Evolutionary conservation across 92 coral and sea anemone genomes (phyloP), one percentile per base, ranked within the genome.

Genomic region (Porites cylindrica): DNA sequence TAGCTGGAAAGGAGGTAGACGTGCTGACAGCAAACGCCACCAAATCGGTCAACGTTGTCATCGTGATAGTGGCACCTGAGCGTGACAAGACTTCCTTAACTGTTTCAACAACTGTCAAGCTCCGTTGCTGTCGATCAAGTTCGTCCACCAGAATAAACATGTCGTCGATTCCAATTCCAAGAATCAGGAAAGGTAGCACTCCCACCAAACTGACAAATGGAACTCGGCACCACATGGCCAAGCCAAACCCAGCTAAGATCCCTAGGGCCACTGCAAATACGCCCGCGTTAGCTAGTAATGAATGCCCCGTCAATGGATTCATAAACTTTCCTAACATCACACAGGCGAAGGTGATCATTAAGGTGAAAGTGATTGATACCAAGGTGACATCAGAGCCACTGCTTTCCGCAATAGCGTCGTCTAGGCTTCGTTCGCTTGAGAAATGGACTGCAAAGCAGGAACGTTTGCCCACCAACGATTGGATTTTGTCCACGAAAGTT

Each of bases 101-200:
- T 7, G 96, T 93, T 12, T 96, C 87, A 13, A 32, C 75, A 6
- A 94, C 94, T 43, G 94, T 72, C 64, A 90, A 11, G 53, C 82
- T 66, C 67, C 61, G 64, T 6, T 82, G 76, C 72, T 93, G 87
- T 50, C 89, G 89, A 66, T 93, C 96, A 54, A 93, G 89, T 23
- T 93, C 89, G 64, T 91, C 96, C 56, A 91, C 60, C 62, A 93
- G 85, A 9, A 95, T 95, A 38, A 95, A 95, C 92, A 95, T 90
- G 67, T 94, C 98, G 82, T 94, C 98, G 21, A 94, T 94, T 3
- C 93, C 98, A 43, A 95, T 89, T 17, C 98, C 98, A 24, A 95
- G 90, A 8, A 95, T 89, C 10, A 95, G 86, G 82, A 89, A 95
- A 43, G 98, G 98, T 12, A 95, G 82, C 0, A 95, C 92, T 78